Base-by-base conservation (phyloP, 2,888 invertebrate genomes). In the Podotricha telesiphe region DNA sequence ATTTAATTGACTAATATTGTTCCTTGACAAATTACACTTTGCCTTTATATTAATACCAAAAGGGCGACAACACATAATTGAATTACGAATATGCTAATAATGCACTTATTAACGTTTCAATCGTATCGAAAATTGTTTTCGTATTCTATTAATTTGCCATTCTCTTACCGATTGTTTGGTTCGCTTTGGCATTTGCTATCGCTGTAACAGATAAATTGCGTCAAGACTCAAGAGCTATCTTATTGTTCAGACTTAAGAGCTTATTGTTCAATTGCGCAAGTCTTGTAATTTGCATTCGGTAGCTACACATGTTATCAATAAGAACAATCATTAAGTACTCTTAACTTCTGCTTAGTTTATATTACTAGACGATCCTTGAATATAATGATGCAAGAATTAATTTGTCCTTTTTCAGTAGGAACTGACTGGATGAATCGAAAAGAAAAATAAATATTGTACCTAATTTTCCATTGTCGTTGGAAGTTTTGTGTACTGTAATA, bases 231-330 rank as follows among this genome's bases (percentile, higher is more conserved):
- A 22, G 28, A 48, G 47, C 66, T 51, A 55, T 65, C 56, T 48
- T 53, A 70, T 64, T 67, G 56, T 62, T 37, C 13, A 37, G 55
- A 22, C 20, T 62, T 37, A 42, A 47, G 58, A n/a, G 19, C 61
- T 13, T 59, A 59, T 50, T 59, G 40, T 40, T 66, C 40, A 11
- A 55, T 62, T 63, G 50, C 62, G 51, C 37, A 63, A 66, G 40
- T 58, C 34, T n/a, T 48, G 42, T 63, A n/a, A 65, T 71, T 71
- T 68, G 65, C 65, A 71, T 68, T 62, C 71, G 45, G 22, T 63
- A 51, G 42, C 42, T 17, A 50, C 61, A 22, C 48, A 15, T 28
- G 42, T 71, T 68, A 68, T 71, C 71, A 58, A 15, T 58, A 51
- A 65, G 68, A 67, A 58, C 55, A 17, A 70, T 70, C 67, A 55